Base-by-base conservation (phyloP, 2,888 invertebrate species). In the Dryomyza anilis region DNA sequence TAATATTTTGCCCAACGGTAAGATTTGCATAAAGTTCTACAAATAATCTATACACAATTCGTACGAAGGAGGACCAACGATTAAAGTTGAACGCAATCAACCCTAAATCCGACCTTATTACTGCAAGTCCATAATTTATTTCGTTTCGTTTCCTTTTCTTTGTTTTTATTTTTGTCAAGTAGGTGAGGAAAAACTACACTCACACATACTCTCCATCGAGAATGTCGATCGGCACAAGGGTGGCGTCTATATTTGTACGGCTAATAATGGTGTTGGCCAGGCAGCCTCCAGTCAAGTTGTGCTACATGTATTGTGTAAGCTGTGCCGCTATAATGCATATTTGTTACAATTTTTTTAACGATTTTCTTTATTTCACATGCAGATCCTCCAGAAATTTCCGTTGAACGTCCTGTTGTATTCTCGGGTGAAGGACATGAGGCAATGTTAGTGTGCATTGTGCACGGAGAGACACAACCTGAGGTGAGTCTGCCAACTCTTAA, bases 371-470 rank as follows among this genome's bases (percentile, higher is more conserved):
- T n/a, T n/a, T n/a, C n/a, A n/a, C n/a, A n/a, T 70, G 60, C 73
- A 83, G 83, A 82, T 79, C 82, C 83, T 64, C 83, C 83, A 65
- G 83, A 83, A 78, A 83, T 83, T 74, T 78, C 81, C 73, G 83
- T 89, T 67, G 89, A 89, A 79, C 85, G 87, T 72, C 86, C 87
- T 55, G 86, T 89, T 78, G 88, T 89, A 63, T 89, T 89, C 79
- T 87, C 89, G 5, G 89, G 88, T 12, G 89, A 89, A 79, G 89
- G 89, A 64, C 86, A 87, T 73, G 89, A 89, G 78, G 89, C 89
- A 25, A 87, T 88, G 78, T 84, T 89, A 60, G 89, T 89, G 58
- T 89, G 89, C 79, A 88, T 89, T 70, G 89, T 89, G 36, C 89
- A 89, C 76, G 88, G 89, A 27, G 89, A 89, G 81, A 89, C 87